These are phyloP conservation scores for Gadus chalcogrammus DNA, from an alignment of 2,113 vertebrate genomes.

Conservation along the genomic window DNA sequence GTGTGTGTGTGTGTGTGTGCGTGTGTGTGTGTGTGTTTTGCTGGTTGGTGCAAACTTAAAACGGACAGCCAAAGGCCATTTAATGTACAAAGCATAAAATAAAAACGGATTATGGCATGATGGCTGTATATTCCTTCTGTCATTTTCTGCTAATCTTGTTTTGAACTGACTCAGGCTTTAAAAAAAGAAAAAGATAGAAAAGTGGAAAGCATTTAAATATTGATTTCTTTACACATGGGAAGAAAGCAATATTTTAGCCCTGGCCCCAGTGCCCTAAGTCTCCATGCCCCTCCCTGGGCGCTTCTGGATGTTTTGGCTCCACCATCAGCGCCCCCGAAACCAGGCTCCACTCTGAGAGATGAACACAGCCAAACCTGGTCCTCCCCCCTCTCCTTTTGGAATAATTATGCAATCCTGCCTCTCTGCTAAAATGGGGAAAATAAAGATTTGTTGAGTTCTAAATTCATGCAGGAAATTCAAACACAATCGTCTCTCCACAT, in stretches of 20 bases:
- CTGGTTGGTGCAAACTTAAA: neutral
- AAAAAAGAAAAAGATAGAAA: conserved; percentile 17
- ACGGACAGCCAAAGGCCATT: too few relatives aligned
- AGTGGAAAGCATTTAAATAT: conserved; percentile 24
- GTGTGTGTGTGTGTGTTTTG: conserved; percentile 4
- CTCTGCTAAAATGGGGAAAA: conserved; percentile 38
- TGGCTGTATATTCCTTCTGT: conserved; percentile 17
- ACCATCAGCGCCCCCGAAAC: conserved; percentile 56
- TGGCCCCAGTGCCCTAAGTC: conserved; percentile 45
- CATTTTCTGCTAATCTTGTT: neutral
- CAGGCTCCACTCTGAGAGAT: conserved; percentile 66
- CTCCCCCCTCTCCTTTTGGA: conserved; percentile 62
- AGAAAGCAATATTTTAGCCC: conserved; percentile 29
- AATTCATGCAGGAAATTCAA: conserved; percentile 57
- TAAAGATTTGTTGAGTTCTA: conserved; percentile 58
- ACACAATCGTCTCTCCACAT: conserved; percentile 43
- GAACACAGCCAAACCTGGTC: conserved; percentile 65
- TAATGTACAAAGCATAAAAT: too few relatives aligned
- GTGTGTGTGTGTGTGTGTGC: neutral
- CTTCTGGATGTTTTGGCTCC: conserved; percentile 56
- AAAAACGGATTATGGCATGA: conserved; percentile 32
- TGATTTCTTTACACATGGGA: conserved; percentile 20
- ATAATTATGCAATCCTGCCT: conserved; percentile 65
- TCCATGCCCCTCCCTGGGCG: conserved; percentile 45
- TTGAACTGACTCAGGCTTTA: conserved; percentile 27